A percentile compares a stretch with the other conserved stretches of the same genome.
Evolutionary conservation across 1,140 invertebrate genomes (phyloP).

Genomic region (Propsilocerus akamusi): DNA sequence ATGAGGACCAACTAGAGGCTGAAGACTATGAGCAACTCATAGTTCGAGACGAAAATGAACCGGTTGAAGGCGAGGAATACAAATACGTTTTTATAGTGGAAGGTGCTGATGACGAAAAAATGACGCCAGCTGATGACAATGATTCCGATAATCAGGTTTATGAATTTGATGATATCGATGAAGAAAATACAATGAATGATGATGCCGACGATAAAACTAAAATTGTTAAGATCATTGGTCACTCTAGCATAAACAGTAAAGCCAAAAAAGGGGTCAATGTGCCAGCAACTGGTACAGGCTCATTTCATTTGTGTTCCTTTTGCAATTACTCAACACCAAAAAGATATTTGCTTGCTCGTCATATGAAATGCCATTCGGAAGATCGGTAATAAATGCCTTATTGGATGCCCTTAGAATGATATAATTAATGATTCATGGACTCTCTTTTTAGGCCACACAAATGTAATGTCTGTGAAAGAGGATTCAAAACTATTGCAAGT

Average conservation of each 20-base stretch:
- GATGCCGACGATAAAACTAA: neutral
- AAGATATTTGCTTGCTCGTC: constrained; percentile 70
- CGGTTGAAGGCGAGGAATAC: constrained; percentile 48
- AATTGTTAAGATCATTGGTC: neutral
- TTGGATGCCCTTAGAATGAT: too few relatives aligned
- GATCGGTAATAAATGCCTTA: constrained; percentile 86
- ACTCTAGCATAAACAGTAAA: neutral
- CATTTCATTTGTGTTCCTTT: constrained; percentile 69
- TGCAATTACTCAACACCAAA: constrained; percentile 83
- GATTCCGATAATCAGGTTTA: constrained; percentile 39
- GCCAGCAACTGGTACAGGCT: constrained; percentile 10
- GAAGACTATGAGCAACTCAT: constrained; percentile 26
- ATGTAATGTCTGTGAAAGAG: constrained; percentile 70
- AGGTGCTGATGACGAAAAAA: constrained; percentile 37
- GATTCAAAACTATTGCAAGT: constrained; percentile 86
- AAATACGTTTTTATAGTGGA: constrained; percentile 69
- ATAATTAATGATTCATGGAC: neutral
- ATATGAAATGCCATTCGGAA: constrained; percentile 92
- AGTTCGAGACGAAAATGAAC: constrained; percentile 10
- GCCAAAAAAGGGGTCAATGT: neutral
- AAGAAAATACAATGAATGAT: constrained; percentile 12
- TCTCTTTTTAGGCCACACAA: neutral
- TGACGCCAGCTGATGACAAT: constrained; percentile 28
- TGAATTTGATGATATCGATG: constrained; percentile 43
- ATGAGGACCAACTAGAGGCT: too few relatives aligned